A percentile compares a stretch with the other conserved stretches of the same genome.
Evolutionary conservation across 2,113 vertebrate species (phyloP).

Genomic region (Vulpes lagopus): DNA sequence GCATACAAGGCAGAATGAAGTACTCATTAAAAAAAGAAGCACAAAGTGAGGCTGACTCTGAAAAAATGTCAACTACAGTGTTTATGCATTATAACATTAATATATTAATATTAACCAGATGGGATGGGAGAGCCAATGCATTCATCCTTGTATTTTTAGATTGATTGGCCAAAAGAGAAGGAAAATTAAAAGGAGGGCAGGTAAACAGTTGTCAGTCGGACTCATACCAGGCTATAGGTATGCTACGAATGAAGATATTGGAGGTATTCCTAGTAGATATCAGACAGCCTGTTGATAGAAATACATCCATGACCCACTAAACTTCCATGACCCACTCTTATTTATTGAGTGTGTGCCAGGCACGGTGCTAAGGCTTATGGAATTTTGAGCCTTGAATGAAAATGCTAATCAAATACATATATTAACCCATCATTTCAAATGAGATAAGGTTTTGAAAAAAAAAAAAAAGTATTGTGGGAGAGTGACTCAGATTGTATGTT

Average conservation of each 20-base stretch:
- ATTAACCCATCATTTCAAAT: constrained; percentile 1
- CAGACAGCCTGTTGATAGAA: not conserved
- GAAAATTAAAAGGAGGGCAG: not conserved
- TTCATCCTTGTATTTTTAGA: not conserved
- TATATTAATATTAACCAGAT: constrained; percentile 61
- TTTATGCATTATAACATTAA: constrained; percentile 45
- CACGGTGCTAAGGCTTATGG: not conserved
- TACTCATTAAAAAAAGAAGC: constrained; percentile 2
- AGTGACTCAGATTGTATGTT: not conserved
- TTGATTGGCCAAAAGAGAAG: not conserved
- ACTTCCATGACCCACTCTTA: not conserved
- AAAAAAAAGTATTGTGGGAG: not conserved
- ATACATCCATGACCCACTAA: not conserved
- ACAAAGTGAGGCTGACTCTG: not conserved
- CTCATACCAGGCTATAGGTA: not conserved
- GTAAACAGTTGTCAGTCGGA: not conserved
- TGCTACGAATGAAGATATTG: not conserved
- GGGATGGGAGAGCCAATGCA: not conserved
- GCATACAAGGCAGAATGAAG: not conserved
- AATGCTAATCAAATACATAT: not conserved
- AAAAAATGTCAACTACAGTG: not conserved
- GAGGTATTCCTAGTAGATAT: not conserved
- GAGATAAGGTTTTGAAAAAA: not conserved
- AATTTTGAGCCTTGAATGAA: not conserved
- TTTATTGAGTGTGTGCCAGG: not conserved